Evolutionary conservation across 2,888 invertebrate species (phyloP), one percentile per base, ranked within the genome.

Genomic region (Bruchidius siliquastri): DNA sequence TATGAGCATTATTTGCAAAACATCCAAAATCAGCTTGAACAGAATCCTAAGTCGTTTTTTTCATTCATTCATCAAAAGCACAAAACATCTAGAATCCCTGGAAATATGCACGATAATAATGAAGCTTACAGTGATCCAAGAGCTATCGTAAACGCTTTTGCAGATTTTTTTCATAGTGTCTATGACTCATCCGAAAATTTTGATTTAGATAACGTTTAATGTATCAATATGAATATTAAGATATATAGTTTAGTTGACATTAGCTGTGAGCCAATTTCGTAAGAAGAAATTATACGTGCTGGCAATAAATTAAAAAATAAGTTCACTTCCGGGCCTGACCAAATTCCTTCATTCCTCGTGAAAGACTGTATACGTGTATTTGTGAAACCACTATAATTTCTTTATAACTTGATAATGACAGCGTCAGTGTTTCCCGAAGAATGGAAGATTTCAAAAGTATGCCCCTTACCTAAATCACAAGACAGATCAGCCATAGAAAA

Each of bases 351-450:
- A 20, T 72, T 72, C 72, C 21, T 74, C 13, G 21, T 74, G 8
- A 74, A 74, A 72, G 73, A 71, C 68, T 71, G 20, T 21, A 10
- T 73, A 20, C 21, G 69, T 68, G 18, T 71, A 18, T 20, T 72
- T 22, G 20, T 71, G 6, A 3, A 68, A 20, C 71, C 66, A 0
- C 66, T 71, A 10, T 13, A 71, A 26, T 68, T 26, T 32, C 2
- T 73, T 20, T 71, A 71, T 30, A 71, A 73, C 66, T 30, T 73
- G 20, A 22, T 73, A 21, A 32, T 69, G 26, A 71, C 68, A 71
- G 20, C 69, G 0, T 73, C 73, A 69, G 49, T 68, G 26, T 74
- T 72, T 22, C 72, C 70, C 32, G 71, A 68, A 22, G 18, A 20
- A 13, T 71, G 72, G 69, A 69, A 71, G 32, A 67, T 69, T 49